phyloP scores from a whole-genome alignment of 2,888 invertebrate species.

The Venusia cambrica region DNA sequence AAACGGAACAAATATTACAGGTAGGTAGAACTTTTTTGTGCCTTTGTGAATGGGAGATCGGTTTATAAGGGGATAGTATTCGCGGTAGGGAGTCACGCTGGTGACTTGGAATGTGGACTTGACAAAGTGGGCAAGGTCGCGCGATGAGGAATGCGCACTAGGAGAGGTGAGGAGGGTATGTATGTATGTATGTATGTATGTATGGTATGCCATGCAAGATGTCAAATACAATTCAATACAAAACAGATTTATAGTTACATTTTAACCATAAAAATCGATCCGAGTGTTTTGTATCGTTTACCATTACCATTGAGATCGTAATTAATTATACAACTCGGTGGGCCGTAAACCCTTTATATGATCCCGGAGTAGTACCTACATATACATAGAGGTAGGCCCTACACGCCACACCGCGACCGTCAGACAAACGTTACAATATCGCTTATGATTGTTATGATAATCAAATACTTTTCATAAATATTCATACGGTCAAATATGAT shows the following conservation, averaged over 20 bases:
- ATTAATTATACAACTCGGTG: constrained; percentile 25
- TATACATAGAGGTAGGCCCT: too few relatives aligned
- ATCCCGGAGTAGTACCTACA: constrained; percentile 19
- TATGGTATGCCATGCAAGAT: too few relatives aligned
- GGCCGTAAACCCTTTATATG: constrained; percentile 23
- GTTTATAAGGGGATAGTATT: constrained; percentile 34
- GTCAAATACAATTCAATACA: not conserved
- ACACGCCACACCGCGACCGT: constrained; percentile 26
- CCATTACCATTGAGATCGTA: constrained; percentile 22
- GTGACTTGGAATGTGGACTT: constrained; percentile 42
- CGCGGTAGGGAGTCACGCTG: constrained; percentile 37
- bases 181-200: too few relatives aligned
- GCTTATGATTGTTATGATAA: too few relatives aligned
- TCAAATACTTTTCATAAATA: too few relatives aligned
- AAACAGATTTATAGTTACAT: not conserved
- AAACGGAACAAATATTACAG: too few relatives aligned
- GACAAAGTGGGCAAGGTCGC: constrained; percentile 47
- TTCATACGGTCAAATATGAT: too few relatives aligned
- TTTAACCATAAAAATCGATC: not conserved
- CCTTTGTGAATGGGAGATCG: constrained; percentile 50
- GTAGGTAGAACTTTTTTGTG: constrained; percentile 28
- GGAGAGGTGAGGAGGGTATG: too few relatives aligned
- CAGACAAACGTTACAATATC: constrained; percentile 30
- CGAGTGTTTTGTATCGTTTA: constrained; percentile 4
- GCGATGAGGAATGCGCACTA: constrained; percentile 42